These are phyloP conservation scores for Spondyliosoma cantharus DNA, from an alignment of 2,797 vertebrate species.

Conservation along the genomic window DNA sequence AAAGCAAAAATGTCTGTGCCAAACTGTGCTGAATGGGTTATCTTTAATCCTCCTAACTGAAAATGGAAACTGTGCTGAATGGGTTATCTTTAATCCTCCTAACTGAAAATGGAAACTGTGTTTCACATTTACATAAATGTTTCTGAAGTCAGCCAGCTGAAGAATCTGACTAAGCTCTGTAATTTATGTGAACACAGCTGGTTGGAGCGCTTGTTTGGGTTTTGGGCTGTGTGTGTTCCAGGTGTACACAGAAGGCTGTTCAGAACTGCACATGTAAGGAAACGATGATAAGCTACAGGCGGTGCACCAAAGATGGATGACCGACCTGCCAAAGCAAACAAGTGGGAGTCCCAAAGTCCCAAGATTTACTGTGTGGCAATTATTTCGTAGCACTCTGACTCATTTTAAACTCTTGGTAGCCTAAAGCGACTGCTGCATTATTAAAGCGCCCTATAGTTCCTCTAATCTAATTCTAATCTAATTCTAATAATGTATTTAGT, in stretches of 20 bases:
- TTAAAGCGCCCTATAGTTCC: background rate
- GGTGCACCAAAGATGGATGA: background rate
- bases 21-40: background rate
- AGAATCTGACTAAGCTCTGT: background rate
- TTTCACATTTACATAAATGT: background rate
- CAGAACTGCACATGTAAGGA: background rate
- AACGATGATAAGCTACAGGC: background rate
- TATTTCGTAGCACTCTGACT: background rate
- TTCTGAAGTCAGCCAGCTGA: background rate
- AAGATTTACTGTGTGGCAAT: too few species aligned
- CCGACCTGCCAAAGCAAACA: too few species aligned
- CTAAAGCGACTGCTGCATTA: background rate
- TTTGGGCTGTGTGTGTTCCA: background rate
- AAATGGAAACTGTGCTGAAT: constrained; percentile 1
- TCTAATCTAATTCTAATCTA: too few species aligned
- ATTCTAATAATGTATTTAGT: background rate
- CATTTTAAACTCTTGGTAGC: background rate
- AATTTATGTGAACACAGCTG: background rate
- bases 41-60: background rate
- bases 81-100: background rate
- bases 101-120: background rate
- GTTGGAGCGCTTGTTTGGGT: background rate
- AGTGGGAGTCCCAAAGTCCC: background rate
- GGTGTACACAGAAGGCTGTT: background rate
- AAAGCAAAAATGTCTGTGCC: background rate